Percentiles rank a stretch among this genome's conserved stretches.
Conservation (phyloP, 1,140 invertebrate genomes). For the Ptiloglossa arizonensis region DNA sequence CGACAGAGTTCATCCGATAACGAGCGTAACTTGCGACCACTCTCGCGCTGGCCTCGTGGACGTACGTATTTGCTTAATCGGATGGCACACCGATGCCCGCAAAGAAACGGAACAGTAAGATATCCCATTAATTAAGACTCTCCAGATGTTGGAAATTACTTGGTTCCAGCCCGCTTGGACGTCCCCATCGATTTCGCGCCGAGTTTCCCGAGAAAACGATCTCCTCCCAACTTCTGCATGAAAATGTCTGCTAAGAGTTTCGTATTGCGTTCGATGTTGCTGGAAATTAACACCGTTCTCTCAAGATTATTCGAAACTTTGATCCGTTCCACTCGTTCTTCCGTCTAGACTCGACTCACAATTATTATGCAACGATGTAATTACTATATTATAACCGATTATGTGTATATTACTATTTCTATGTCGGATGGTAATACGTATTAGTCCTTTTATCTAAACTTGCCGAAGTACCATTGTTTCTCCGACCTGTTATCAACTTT, state of each 20-base stretch:
- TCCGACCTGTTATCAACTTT: too few relatives aligned
- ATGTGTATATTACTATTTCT: too few relatives aligned
- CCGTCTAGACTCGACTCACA: too few relatives aligned
- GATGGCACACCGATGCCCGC: constrained; percentile 65
- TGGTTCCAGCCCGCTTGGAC: constrained; percentile 70
- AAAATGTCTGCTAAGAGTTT: constrained; percentile 1
- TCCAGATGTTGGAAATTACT: constrained; percentile 80
- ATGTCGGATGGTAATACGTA: too few relatives aligned
- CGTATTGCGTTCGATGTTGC: neutral
- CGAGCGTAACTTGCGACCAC: constrained; percentile 71
- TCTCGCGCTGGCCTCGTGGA: constrained; percentile 58
- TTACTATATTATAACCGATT: too few relatives aligned
- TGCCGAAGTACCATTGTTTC: too few relatives aligned
- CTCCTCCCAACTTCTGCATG: neutral
- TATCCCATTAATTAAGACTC: constrained; percentile 79
- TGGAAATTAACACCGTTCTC: neutral
- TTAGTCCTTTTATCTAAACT: too few relatives aligned
- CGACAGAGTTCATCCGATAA: constrained; percentile 36
- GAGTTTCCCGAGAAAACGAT: constrained; percentile 53
- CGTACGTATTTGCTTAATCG: constrained; percentile 77
- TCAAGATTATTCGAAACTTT: neutral
- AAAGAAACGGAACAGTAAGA: constrained; percentile 74
- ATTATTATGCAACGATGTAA: too few relatives aligned
- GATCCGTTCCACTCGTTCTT: too few relatives aligned
- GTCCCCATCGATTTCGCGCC: constrained; percentile 67